Evolutionary conservation across 2,113 vertebrate genomes (phyloP).

Genomic region (Dipodomys stephensi): DNA sequence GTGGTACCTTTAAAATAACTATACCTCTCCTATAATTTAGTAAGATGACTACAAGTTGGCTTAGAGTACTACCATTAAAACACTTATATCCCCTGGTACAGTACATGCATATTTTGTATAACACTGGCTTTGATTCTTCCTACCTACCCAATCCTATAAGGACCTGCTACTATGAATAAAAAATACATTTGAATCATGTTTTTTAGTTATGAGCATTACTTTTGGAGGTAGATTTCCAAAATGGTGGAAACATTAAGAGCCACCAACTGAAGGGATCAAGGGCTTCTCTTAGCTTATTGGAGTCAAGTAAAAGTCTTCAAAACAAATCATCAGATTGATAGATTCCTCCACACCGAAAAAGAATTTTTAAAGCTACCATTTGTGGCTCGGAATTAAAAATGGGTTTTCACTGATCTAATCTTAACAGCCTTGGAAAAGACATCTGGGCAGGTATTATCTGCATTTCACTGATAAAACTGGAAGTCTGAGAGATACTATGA

Average conservation of each 20-base stretch:
- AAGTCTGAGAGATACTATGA: neutral
- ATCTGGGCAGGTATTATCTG: neutral
- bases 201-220: neutral
- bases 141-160: neutral
- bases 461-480: conserved; percentile 25
- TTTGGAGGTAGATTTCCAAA: neutral
- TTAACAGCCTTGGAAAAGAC: conserved; percentile 8
- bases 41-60: neutral
- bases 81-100: neutral
- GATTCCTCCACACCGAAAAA: neutral
- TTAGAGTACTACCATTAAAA: neutral
- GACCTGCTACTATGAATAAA: neutral
- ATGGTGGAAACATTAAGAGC: neutral
- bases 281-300: neutral
- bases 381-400: neutral
- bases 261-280: neutral
- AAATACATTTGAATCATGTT: neutral
- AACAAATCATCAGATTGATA: neutral
- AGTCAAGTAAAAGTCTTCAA: conserved; percentile 24
- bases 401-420: neutral
- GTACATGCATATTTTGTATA: neutral
- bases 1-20: neutral
- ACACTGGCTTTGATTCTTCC: neutral
- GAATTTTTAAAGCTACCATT: neutral
- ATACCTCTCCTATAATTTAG: neutral